A percentile compares a stretch with the other conserved stretches of the same genome.
Conservation (phyloP, 2,888 invertebrate species). For the Linhomoeus sp. region DNA sequence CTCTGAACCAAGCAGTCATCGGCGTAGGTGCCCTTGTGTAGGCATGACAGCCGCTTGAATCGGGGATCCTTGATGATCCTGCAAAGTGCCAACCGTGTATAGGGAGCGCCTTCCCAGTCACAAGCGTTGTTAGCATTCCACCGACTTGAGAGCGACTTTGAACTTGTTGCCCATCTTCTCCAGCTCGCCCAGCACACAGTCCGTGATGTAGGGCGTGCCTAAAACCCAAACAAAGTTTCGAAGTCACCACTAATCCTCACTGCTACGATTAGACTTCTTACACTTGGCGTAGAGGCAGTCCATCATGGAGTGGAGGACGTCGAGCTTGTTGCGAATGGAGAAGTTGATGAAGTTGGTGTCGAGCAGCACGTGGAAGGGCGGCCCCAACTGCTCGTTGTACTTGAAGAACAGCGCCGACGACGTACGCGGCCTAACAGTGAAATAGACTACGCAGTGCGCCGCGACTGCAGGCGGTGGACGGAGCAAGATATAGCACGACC, state of each 20-base stretch:
- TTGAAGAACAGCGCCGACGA: conserved; percentile 80
- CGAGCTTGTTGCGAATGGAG: conserved; percentile 88
- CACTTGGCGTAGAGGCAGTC: conserved; percentile 91
- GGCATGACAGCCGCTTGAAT: conserved; percentile 73
- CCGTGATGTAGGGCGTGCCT: conserved; percentile 91
- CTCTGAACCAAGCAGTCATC: conserved; percentile 93
- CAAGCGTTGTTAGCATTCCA: too few relatives aligned
- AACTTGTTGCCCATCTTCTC: conserved; percentile 90
- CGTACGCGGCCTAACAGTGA: conserved; percentile 15
- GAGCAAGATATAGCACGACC: background rate
- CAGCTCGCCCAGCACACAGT: conserved; percentile 88
- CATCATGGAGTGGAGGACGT: conserved; percentile 93
- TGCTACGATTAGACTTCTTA: conserved; percentile 29
- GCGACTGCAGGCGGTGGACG: background rate
- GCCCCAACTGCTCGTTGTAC: conserved; percentile 91
- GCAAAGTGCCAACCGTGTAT: conserved; percentile 11
- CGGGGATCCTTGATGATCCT: conserved; percentile 75
- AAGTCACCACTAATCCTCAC: background rate
- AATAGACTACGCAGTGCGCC: conserved; percentile 2
- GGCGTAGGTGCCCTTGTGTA: conserved; percentile 94
- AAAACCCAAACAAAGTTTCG: too few relatives aligned
- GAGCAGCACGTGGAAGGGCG: conserved; percentile 82
- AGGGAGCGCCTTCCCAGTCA: too few relatives aligned
- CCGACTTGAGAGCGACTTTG: conserved; percentile 59
- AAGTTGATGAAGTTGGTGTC: conserved; percentile 99